phyloP scores from a whole-genome alignment of 2,888 invertebrate species.

The Parnassius glacialis region DNA sequence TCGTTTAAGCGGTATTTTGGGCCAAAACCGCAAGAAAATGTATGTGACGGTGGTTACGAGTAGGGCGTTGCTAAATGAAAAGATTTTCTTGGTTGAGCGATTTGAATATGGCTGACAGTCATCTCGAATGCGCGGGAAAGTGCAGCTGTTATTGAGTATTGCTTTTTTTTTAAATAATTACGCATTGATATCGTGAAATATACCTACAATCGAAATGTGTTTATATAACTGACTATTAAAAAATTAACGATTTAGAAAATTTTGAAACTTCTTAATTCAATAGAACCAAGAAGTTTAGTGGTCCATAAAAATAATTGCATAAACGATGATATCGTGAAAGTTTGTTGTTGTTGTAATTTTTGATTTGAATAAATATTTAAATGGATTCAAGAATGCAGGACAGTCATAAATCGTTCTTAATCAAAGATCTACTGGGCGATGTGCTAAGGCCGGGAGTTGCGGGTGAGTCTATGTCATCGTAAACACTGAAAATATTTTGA shows the following conservation, averaged over 20 bases:
- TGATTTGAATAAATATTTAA: constrained; percentile 15
- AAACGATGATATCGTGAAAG: constrained; percentile 2
- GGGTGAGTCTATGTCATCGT: constrained; percentile 28
- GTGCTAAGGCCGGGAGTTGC: constrained; percentile 73
- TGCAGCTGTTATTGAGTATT: constrained; percentile 44
- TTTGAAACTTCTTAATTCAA: too few relatives aligned
- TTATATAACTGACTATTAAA: not conserved
- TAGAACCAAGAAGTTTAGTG: not conserved
- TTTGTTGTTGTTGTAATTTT: not conserved
- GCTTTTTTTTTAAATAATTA: constrained; percentile 27
- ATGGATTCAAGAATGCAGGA: constrained; percentile 77
- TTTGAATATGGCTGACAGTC: constrained; percentile 73
- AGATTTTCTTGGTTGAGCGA: constrained; percentile 73
- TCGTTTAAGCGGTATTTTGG: constrained; percentile 81
- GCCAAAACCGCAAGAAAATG: constrained; percentile 78
- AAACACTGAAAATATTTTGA: not conserved
- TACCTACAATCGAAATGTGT: not conserved
- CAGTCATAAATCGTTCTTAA: constrained; percentile 90
- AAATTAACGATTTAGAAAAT: too few relatives aligned
- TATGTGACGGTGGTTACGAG: constrained; percentile 73
- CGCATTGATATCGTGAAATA: not conserved
- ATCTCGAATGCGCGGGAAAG: constrained; percentile 66
- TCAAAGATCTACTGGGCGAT: constrained; percentile 91
- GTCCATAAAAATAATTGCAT: not conserved
- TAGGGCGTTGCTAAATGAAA: constrained; percentile 77